Base-by-base conservation (phyloP, 2,888 invertebrate genomes). In the Allygus modestus region DNA sequence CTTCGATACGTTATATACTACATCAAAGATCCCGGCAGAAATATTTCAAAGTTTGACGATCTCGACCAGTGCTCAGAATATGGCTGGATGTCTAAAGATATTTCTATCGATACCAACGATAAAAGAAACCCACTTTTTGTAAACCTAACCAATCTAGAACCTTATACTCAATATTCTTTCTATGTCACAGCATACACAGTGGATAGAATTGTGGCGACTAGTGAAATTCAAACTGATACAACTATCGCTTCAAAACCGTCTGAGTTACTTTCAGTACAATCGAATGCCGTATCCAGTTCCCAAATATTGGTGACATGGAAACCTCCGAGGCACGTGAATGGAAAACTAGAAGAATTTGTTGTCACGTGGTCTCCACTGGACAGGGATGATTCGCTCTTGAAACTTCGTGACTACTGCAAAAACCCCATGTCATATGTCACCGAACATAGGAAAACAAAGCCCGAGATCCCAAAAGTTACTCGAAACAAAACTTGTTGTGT, bases 131-230 rank as follows among this genome's bases (percentile, higher is more conserved):
- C 58, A 2, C 82, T 77, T 2, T 84, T 79, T 61, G 82, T 87
- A 46, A 85, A 88, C 4, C 86, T 90, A 15, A 88, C 90, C 0
- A 90, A 92, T 69, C 90, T 97, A 23, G 91, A 93, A 85, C 94
- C 95, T 0, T 93, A 92, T 89, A 95, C 95, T 0, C 92, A 92
- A 71, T 97, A 97, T 89, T 95, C 94, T 0, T 93, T 93, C 84
- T 95, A 95, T 89, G 93, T 97, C 15, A 94, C 94, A 88, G 94
- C 94, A 0, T 93, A 93, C 87, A 92, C 92, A 0, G 90, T 92
- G 11, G 90, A 90, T 0, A 86, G 86, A 37, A 87, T 87, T 9
- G 91, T 91, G 17, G 92, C 91, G 17, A 91, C 92, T 71, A 91
- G 91, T 54, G 89, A 91, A 7, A 89, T 92, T 17, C 87, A 90